Conservation (phyloP, 2,113 vertebrate genomes). For the Trogon melanurus region DNA sequence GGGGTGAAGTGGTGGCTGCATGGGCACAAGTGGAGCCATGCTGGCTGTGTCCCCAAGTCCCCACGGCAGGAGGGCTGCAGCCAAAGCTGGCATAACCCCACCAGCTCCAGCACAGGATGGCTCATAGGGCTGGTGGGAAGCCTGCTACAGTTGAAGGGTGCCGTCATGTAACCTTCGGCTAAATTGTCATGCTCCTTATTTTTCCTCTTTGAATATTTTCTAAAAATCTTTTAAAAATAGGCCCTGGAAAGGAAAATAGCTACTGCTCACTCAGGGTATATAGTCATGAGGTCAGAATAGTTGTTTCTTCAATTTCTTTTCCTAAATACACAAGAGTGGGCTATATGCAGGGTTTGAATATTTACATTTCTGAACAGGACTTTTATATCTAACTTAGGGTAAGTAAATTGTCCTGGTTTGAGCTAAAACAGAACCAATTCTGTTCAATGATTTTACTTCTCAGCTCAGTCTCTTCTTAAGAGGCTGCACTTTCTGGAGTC, state of each 20-base stretch:
- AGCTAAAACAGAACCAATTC: too few species aligned
- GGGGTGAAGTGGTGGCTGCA: not conserved
- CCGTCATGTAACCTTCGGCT: not conserved
- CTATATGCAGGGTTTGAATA: not conserved
- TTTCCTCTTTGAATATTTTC: not conserved
- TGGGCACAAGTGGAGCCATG: fast-evolving
- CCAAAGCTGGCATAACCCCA: not conserved
- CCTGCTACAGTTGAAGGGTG: not conserved
- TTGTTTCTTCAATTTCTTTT: not conserved
- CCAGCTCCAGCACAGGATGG: fast-evolving
- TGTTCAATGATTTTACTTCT: too few species aligned
- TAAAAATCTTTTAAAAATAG: not conserved
- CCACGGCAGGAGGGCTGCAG: fast-evolving
- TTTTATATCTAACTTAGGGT: not conserved
- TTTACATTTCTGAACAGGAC: not conserved
- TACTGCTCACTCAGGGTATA: not conserved
- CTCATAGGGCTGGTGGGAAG: not conserved
- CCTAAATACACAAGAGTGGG: not conserved
- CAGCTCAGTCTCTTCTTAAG: too few species aligned
- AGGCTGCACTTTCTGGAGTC: too few species aligned
- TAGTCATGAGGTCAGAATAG: not conserved
- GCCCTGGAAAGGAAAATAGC: not conserved
- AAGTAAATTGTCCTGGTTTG: not conserved
- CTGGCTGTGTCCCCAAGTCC: not conserved
- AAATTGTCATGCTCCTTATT: fast-evolving